Conservation (phyloP, 2,888 invertebrate genomes). For the Lissonota sp. region DNA sequence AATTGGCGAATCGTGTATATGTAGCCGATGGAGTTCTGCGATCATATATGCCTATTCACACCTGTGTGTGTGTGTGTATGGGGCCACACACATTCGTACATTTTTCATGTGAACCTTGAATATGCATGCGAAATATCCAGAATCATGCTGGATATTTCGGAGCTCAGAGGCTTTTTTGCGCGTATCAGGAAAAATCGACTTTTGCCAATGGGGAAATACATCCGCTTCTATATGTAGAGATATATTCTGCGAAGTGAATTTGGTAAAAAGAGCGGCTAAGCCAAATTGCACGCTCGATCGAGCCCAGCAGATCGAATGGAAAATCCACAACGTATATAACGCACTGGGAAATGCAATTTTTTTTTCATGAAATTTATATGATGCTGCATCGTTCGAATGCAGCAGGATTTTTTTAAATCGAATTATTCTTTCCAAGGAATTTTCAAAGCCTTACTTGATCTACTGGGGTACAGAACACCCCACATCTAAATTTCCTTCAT, state of each 20-base stretch:
- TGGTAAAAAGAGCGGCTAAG: constrained; percentile 43
- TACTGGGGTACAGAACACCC: too few species aligned
- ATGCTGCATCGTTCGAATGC: too few species aligned
- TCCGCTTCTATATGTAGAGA: background rate
- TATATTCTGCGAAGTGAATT: background rate
- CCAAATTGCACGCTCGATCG: constrained; percentile 66
- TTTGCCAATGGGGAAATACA: constrained; percentile 20
- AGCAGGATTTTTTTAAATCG: too few species aligned
- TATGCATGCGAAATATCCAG: constrained; percentile 3
- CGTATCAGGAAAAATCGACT: constrained; percentile 13
- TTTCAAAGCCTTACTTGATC: too few species aligned
- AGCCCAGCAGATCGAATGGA: constrained; percentile 66
- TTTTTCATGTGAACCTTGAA: background rate
- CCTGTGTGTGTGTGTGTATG: too few species aligned
- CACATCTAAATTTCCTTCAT: too few species aligned
- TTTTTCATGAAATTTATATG: too few species aligned
- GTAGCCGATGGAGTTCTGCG: background rate
- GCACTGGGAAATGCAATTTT: constrained; percentile 25
- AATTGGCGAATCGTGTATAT: constrained; percentile 55
- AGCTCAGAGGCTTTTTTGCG: constrained; percentile 4
- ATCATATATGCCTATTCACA: background rate
- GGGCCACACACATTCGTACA: background rate
- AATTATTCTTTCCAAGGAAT: too few species aligned
- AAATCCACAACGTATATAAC: constrained; percentile 33
- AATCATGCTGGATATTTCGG: constrained; percentile 11